These are phyloP conservation scores for Mactra quadrangularis DNA, from an alignment of 1,140 invertebrate species.

Conservation along the genomic window DNA sequence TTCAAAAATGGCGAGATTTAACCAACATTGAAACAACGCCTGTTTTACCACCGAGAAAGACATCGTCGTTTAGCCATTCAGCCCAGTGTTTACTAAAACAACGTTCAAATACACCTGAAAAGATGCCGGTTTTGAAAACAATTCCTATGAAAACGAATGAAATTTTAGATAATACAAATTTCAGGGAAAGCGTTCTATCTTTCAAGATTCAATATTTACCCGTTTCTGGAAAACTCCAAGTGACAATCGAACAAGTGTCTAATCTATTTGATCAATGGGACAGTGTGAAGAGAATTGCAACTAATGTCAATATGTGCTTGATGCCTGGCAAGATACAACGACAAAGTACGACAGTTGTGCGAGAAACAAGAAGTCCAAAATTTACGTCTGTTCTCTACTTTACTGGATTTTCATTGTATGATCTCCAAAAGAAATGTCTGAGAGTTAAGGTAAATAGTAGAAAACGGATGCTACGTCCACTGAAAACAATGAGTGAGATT, in stretches of 20 bases:
- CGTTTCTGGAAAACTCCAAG: slow-evolving; percentile 6
- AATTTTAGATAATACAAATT: no score
- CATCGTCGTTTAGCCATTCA: neutral
- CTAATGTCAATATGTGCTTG: neutral
- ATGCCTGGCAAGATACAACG: slow-evolving; percentile 17
- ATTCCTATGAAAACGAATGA: no score
- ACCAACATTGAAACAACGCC: neutral
- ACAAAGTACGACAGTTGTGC: neutral
- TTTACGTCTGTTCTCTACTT: slow-evolving; percentile 6
- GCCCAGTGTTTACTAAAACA: neutral
- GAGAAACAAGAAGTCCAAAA: neutral
- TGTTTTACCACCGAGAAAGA: neutral
- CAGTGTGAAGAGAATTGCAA: neutral
- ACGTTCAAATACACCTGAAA: no score
- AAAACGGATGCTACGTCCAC: neutral
- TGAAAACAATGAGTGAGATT: neutral
- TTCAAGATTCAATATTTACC: slow-evolving; percentile 19
- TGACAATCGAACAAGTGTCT: neutral
- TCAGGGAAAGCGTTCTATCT: neutral
- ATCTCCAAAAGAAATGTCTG: slow-evolving; percentile 3
- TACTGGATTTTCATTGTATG: neutral
- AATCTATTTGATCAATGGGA: neutral
- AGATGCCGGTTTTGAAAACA: no score
- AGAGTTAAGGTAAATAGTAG: slow-evolving; percentile 8
- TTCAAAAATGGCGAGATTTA: neutral